Evolutionary conservation across 2,888 invertebrate species (phyloP).

Genomic region (Eremobia ochroleuca): DNA sequence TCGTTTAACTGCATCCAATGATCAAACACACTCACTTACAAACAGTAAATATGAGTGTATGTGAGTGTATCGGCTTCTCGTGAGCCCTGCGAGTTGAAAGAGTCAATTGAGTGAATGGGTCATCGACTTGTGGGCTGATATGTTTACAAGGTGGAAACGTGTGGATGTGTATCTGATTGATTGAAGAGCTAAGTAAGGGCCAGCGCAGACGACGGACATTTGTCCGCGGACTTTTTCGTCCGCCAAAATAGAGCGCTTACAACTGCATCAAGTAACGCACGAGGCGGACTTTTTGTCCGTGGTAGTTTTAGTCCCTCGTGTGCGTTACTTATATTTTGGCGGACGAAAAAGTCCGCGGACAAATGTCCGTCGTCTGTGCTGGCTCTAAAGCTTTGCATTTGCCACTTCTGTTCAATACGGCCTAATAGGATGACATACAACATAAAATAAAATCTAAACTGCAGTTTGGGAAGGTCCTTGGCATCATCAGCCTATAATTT

Average conservation of each 20-base stretch:
- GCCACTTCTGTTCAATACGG: not conserved
- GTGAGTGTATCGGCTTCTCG: conserved; percentile 28
- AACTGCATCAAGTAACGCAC: too few species aligned
- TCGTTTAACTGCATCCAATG: conserved; percentile 34
- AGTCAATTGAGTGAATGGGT: conserved; percentile 59
- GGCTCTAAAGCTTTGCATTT: not conserved
- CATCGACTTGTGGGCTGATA: conserved; percentile 51
- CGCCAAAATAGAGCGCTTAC: too few species aligned
- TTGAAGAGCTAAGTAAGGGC: not conserved
- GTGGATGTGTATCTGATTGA: conserved; percentile 11
- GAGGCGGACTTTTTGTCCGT: too few species aligned
- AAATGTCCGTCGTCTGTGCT: too few species aligned
- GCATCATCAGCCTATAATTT: too few species aligned
- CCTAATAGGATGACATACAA: not conserved
- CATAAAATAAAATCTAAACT: not conserved
- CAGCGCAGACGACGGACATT: too few species aligned
- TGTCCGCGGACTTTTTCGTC: too few species aligned
- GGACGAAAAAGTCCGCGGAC: too few species aligned
- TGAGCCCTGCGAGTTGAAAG: conserved; percentile 42
- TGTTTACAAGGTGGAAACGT: conserved; percentile 18
- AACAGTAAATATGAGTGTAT: conserved; percentile 38
- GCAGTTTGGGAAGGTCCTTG: too few species aligned
- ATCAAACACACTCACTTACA: conserved; percentile 40
- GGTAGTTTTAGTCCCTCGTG: too few species aligned
- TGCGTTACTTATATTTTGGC: too few species aligned